Evolutionary conservation across 1,140 invertebrate species (phyloP), one percentile per base, ranked within the genome.

Genomic region (Schlechtendalia chinensis): DNA sequence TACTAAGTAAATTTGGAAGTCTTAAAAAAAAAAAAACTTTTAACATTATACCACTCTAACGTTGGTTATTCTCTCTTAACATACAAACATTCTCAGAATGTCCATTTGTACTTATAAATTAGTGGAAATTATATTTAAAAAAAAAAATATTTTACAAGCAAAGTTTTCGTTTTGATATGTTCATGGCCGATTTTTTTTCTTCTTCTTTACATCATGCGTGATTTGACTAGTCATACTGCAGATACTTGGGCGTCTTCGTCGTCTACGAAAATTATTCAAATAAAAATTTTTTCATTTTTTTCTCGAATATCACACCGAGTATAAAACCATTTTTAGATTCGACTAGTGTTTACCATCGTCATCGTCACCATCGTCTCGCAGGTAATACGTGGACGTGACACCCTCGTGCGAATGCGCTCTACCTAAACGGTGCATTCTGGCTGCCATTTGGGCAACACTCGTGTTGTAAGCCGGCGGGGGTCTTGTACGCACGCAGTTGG

Each of bases 361-460:
- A 84, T 92, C 91, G 82, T 90, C 90, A 50, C 39, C 45, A 65
- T 67, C 61, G 84, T 91, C 90, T 32, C 89, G 90, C 82, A 89
- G 87, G 85, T 91, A 92, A 86, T 91, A 92, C 83, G 90, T 90
- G 85, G 90, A 89, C 63, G 92, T 92, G 82, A 93, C 92, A 82
- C 93, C 93, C 86, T 95, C 93, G 85, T 94, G 92, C 81, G 93
- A 93, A 87, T 94, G 92, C n/a, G 93, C 93, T 84, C 93, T 88
- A 82, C 92, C 92, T 75, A 94, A 87, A 81, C 92, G 89, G 85
- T 93, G 91, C 61, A 83, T 83, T 22, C 83, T 80, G 81, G 90
- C 87, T 54, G 92, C 91, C 88, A 94, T 91, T 85, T 94, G 92
- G n/a, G 92, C 91, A 53, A 92, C 92, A 58, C 93, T 89, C 83